Evolutionary conservation across 2,888 invertebrate species (phyloP), one percentile per base, ranked within the genome.

Genomic region (Belgica antarctica): DNA sequence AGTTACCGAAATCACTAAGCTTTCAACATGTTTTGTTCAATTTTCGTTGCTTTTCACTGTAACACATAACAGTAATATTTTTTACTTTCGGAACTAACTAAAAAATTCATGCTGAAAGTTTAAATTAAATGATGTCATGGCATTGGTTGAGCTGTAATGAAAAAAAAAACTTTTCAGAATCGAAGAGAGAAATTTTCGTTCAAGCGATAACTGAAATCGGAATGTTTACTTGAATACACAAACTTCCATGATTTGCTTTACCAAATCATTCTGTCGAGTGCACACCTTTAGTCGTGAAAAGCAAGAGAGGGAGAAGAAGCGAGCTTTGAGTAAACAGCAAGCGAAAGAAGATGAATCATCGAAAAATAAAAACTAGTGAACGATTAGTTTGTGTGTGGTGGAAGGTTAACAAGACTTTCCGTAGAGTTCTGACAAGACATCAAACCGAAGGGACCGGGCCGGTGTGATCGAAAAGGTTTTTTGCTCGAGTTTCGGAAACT

Each of bases 51-150:
- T 41, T 12, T 10, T 41, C 41, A 15, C 15, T 41, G 41, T 41
- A 41, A 41, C n/a, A 41, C n/a, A n/a, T 41, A 15, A 41, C 41
- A 41, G 12, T 10, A 31, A 41, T 41, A 10, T 41, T 41, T 41
- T n/a, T 41, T n/a, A 41, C 8, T 41, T 34, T 12, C 2, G 41
- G 15, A 15, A 41, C 41, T n/a, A n/a, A n/a, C n/a, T n/a, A n/a
- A n/a, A n/a, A n/a, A n/a, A 41, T 41, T 41, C 41, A 41, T 41
- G 41, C 41, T 41, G 41, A 41, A 41, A 41, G 41, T 41, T 41
- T 41, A 41, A 41, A 41, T 41, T 41, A 15, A 41, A 41, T 41
- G 41, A n/a, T 41, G 41, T 15, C 41, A 41, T 41, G 41, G 41
- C 12, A 41, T n/a, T 41, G 41, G 15, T 41, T 41, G 31, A 41